Evolutionary conservation across 2,888 invertebrate genomes (phyloP), one percentile per base, ranked within the genome.

Genomic region (Dryomyza anilis): DNA sequence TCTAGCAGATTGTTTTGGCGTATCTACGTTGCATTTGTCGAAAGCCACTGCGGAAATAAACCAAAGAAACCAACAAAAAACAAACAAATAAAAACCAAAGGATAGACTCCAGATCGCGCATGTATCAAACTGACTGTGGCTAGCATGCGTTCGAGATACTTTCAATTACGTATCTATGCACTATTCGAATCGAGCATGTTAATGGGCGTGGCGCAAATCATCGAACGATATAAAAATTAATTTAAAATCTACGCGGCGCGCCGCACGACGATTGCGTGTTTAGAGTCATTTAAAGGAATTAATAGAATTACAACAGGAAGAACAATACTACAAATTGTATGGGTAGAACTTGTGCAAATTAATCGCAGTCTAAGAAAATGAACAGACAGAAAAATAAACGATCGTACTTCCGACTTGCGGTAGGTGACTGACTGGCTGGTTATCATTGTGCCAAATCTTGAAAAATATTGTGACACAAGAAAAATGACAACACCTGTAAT

Each of bases 141-240:
- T n/a, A n/a, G n/a, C n/a, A n/a, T 30, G 45, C 27, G 16, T 29
- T 59, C 46, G 46, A 46, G 48, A 46, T 59, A 33, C 59, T 59
- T 59, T 59, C 59, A 59, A 59, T 59, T 59, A 59, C 19, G 21
- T 45, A 46, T 59, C 23, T 59, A 21, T 30, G 46, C 8, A n/a
- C 23, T 12, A 29, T 57, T 7, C 25, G 29, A 27, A 29, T 23
- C n/a, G 23, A 43, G 21, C 14, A 29, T 16, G 23, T 43, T 25
- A 59, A 69, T 69, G 69, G 78, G 79, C 77, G 79, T 78, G 70
- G 39, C 69, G 66, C 69, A 72, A 69, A 76, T 78, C 76, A 74
- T 73, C 75, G 61, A 53, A 39, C 39, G 77, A 74, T 74, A 73
- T 69, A 70, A 74, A n/a, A 78, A 78, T 77, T 78, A 78, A 77